Conservation (phyloP, 1,140 invertebrate species). For the Dysdera silvatica region DNA sequence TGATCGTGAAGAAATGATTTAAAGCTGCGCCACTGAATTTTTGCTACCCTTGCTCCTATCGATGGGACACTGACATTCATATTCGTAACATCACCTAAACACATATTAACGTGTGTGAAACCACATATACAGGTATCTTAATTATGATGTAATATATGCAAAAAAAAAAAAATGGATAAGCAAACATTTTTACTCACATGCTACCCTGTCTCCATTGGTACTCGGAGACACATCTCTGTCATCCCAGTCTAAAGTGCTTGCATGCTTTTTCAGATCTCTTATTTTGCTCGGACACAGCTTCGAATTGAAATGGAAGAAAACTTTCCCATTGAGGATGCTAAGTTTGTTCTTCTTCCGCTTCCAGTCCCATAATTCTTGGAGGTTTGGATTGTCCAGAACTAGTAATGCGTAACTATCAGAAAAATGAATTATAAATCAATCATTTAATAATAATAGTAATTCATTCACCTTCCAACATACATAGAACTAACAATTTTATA, state of each 20-base stretch:
- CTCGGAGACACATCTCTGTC: constrained; percentile 67
- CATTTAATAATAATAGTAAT: too few relatives aligned
- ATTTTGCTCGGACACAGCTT: constrained; percentile 78
- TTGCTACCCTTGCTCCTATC: constrained; percentile 26
- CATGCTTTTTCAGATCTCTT: constrained; percentile 49
- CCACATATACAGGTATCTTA: too few relatives aligned
- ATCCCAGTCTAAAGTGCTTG: constrained; percentile 47
- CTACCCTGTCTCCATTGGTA: constrained; percentile 81
- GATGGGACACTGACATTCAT: constrained; percentile 50
- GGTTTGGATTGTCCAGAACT: constrained; percentile 82
- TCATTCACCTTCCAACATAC: too few relatives aligned
- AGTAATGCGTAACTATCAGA: constrained; percentile 57
- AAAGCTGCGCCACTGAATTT: constrained; percentile 58
- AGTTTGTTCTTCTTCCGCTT: constrained; percentile 45
- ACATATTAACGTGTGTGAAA: too few relatives aligned
- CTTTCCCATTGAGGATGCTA: constrained; percentile 52
- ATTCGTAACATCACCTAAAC: constrained; percentile 54
- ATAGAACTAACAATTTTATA: too few relatives aligned
- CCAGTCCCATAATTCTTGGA: constrained; percentile 80
- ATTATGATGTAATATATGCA: neutral
- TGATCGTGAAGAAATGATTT: constrained; percentile 54
- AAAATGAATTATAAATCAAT: neutral
- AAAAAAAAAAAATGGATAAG: neutral
- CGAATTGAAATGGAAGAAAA: constrained; percentile 92
- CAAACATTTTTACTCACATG: constrained; percentile 55